Evolutionary conservation across 2,888 invertebrate species (phyloP), one percentile per base, ranked within the genome.

Genomic region (Lepidocyrtoides sp.): DNA sequence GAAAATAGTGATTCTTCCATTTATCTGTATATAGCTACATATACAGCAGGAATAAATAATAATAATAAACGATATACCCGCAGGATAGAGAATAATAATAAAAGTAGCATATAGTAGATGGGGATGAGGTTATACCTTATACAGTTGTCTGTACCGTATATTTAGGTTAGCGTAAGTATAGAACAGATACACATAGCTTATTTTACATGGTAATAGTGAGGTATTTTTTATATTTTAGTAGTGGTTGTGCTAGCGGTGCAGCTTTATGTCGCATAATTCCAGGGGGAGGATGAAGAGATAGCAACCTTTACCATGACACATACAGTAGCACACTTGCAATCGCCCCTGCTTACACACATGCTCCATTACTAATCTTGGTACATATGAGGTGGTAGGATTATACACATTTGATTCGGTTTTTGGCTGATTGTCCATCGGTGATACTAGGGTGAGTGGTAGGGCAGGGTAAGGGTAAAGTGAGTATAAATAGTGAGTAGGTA

Each of bases 381-480:
- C 77, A 84, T 75, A 63, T 77, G 83, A 44, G n/a, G n/a, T n/a
- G 75, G 36, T 23, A 63, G 66, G 84, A 75, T 89, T 87, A 87
- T 54, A 36, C 44, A 86, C 72, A 83, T 89, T 89, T 83, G 89
- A 69, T 84, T 89, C 89, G 89, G 89, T 82, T 88, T 89, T 81
- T 63, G 83, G 48, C 54, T 89, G 83, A 89, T 89, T 89, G 89
- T 89, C 77, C 89, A 84, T 77, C 54, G 51, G 63, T 48, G 20
- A 36, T 14, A 36, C 57, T 54, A 54, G 77, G 77, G 83, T 60
- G 51, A 63, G 69, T 51, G 36, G 41, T 54, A 57, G 26, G 36
- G 7, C 17, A 75, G 48, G 23, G 29, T 12, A 77, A 77, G 60
- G 2, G 23, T 36, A 57, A 82, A 63, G n/a, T 8, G 60, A 51